Evolutionary conservation across 2,113 vertebrate genomes (phyloP).

Genomic region (Marmota flaviventris): DNA sequence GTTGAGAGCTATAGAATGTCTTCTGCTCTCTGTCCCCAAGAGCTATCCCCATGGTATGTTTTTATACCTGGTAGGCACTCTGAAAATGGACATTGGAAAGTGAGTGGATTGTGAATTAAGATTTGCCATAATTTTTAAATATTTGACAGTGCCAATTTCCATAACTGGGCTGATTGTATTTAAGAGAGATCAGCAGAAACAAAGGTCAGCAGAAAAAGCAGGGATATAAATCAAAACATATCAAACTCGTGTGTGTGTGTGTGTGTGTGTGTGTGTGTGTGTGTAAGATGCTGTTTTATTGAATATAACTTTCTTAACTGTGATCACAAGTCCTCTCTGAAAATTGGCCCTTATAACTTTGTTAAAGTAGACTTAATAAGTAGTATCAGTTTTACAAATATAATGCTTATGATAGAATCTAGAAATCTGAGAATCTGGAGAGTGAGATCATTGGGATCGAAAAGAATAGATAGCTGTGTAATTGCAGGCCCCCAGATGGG

Average conservation of each 20-base stretch:
- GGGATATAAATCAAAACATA: background rate
- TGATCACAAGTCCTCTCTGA: background rate
- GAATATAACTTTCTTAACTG: background rate
- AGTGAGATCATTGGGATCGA: background rate
- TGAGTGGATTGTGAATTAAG: slow-evolving; percentile 25
- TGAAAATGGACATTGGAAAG: slow-evolving; percentile 45
- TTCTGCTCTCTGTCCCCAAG: background rate
- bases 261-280: no score
- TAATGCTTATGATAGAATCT: background rate
- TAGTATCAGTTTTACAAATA: background rate
- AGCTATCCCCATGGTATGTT: background rate
- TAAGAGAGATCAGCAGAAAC: slow-evolving; percentile 39
- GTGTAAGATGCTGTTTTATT: slow-evolving; percentile 17
- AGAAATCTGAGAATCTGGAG: background rate
- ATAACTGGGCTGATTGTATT: slow-evolving; percentile 23
- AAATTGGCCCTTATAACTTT: background rate
- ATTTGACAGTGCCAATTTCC: slow-evolving; percentile 40
- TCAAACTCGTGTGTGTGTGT: background rate
- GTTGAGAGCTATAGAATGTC: background rate
- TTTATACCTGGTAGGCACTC: background rate
- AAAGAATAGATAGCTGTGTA: background rate
- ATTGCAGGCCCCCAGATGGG: background rate
- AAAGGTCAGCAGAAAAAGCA: slow-evolving; percentile 21
- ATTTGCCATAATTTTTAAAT: slow-evolving; percentile 49
- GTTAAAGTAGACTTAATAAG: background rate